Evolutionary conservation across 2,888 invertebrate species (phyloP).

Genomic region (Ichneumon xanthorius): DNA sequence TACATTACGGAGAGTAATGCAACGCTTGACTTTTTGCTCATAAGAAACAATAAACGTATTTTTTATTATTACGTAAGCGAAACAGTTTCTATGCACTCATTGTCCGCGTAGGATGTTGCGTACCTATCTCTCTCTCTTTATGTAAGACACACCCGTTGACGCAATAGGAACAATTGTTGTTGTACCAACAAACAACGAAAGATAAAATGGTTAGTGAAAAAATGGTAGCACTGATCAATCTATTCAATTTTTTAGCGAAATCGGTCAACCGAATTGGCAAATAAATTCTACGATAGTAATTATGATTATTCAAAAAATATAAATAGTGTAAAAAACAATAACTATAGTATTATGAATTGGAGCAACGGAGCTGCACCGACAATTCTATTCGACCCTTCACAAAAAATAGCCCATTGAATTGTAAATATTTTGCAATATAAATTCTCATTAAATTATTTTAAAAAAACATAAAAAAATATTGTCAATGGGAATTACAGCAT

Average conservation of each 20-base stretch:
- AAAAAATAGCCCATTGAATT: neutral
- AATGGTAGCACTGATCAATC: neutral
- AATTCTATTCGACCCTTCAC: neutral
- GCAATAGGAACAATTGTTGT: constrained; percentile 16
- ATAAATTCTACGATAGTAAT: neutral
- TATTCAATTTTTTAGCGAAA: neutral
- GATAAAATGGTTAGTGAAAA: constrained; percentile 25
- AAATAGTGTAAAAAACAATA: neutral
- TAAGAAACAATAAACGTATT: constrained; percentile 78
- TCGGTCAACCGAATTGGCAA: neutral
- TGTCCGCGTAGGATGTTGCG: constrained; percentile 66
- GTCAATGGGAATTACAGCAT: neutral
- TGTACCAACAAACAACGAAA: neutral
- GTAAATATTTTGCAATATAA: neutral
- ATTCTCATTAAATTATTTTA: neutral
- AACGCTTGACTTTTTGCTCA: constrained; percentile 70
- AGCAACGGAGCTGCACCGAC: neutral
- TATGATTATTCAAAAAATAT: neutral
- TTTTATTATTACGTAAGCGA: constrained; percentile 76
- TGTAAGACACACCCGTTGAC: constrained; percentile 52
- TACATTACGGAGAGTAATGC: constrained; percentile 44
- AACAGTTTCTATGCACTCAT: constrained; percentile 68
- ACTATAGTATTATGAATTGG: too few relatives aligned
- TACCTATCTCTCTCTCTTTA: constrained; percentile 77
- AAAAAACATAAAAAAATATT: neutral